Base-by-base conservation (phyloP, 2,113 vertebrate species). In the Heterocephalus glaber region DNA sequence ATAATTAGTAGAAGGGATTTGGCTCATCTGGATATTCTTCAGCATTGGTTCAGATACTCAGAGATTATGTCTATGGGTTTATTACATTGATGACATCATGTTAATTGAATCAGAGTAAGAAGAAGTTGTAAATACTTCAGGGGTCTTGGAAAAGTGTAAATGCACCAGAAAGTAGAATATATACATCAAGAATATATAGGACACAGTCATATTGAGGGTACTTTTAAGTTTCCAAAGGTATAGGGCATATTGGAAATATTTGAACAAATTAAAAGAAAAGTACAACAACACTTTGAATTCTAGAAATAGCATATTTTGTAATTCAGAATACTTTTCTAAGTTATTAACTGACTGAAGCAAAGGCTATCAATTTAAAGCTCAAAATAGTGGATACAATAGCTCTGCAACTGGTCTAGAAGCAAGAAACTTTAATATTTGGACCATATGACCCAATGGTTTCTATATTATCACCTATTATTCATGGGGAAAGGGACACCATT, bases 191-290 rank as follows among this genome's bases (percentile, higher is more conserved):
- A 80, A 90, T 65, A 86, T 86, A 72, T 90, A 86, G 35, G 9
- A 22, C 19, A 4, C 24, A 81, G n/a, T 1, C 20, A 52, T 19
- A 82, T 52, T 16, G 33, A 44, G 58, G 35, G 52, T 96, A 30
- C n/a, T 66, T 82, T 93, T 86, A 93, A 19, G 30, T 70, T 41
- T 38, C 2, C 41, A 77, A 6, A 86, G 6, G 5, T 82, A 52
- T 95, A 22, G 35, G 41, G n/a, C 60, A 56, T 38, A 35, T 56
- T 60, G 60, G 14, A 83, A 83, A 28, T 63, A 28, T 35, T 5
- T 26, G 66, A 82, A 3, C 20, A 94, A 87, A 79, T 83, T 68
- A 77, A 88, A 86, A 90, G n/a, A 13, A 94, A 89, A 92, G 35
- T 49, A 49, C 14, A 47, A 0, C 7, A 70, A 8, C 28, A 70